Percentiles rank a stretch among this genome's conserved stretches.
These are phyloP conservation scores for Catocala nupta DNA, from an alignment of 2,888 invertebrate species.

Conservation along the genomic window DNA sequence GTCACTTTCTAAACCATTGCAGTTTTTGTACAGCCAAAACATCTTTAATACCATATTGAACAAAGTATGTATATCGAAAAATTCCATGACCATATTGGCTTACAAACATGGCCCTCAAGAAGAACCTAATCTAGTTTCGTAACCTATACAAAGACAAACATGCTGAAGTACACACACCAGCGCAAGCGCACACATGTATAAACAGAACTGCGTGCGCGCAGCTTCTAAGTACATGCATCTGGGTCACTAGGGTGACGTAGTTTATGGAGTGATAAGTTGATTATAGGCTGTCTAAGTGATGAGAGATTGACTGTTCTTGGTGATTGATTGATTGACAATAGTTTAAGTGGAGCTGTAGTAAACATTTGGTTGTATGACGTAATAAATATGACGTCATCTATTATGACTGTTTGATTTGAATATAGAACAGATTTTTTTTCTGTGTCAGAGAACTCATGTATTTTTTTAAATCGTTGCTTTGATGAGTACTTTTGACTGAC, in stretches of 20 bases:
- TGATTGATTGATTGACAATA: not conserved
- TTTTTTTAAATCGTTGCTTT: too few species aligned
- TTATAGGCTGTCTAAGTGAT: slow-evolving; percentile 1
- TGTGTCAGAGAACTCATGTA: too few species aligned
- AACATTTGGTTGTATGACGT: not conserved
- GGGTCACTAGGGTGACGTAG: not conserved
- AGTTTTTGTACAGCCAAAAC: too few species aligned
- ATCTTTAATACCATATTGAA: too few species aligned
- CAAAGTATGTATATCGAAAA: too few species aligned
- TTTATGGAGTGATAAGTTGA: not conserved
- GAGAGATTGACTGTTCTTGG: not conserved
- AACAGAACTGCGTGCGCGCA: not conserved
- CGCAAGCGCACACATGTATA: not conserved
- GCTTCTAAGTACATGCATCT: not conserved
- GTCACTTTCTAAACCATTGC: too few species aligned
- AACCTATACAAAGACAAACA: not conserved
- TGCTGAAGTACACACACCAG: not conserved
- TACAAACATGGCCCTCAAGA: not conserved
- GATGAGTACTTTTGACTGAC: too few species aligned
- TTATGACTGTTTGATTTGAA: too few species aligned
- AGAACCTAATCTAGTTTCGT: not conserved
- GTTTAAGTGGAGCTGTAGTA: not conserved
- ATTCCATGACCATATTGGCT: too few species aligned
- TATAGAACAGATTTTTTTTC: too few species aligned
- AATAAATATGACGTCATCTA: too few species aligned